Evolutionary conservation across 2,888 invertebrate genomes (phyloP), one percentile per base, ranked within the genome.

Genomic region (Parasteatoda lunata): DNA sequence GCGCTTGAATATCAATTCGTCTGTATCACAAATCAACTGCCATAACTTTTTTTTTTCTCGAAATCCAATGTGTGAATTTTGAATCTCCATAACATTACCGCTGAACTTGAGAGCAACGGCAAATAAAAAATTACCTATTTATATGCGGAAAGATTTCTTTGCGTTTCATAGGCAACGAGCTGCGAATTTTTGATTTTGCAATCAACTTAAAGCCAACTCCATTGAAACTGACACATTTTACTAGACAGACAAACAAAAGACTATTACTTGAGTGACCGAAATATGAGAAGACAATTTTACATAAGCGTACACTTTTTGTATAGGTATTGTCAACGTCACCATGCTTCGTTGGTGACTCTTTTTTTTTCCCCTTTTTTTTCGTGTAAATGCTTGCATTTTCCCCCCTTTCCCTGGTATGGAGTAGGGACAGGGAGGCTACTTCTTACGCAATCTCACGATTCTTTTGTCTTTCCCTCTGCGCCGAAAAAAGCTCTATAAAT

Each of bases 391-490:
- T 30, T 30, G 30, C 30, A 30, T 77, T 76, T 73, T 70, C 11
- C 51, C 49, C 65, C 45, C 13, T 49, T 76, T 66, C 54, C 75
- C 15, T 75, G 30, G 48, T 54, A 2, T 30, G 30, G 30, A 30
- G 30, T 30, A 30, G 30, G 59, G 68, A 52, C 54, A 80, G 51
- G 73, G 64, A 79, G 70, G 68, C 64, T 59, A 52, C 72, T 15
- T 77, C 72, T 84, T 77, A 78, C 77, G 69, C 84, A 75, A 79
- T 49, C 47, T 84, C 78, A 84, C 84, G 84, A 84, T 79, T 84
- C 84, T 69, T 84, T 84, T 84, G 84, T 84, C 79, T 84, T 84
- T 59, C 52, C 72, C 30, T 30, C 65, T 72, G 77, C 78, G 73
- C 69, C 69, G 78, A 75, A 84, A 30, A 84, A 84, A 79, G 69